Evolutionary conservation across 2,797 vertebrate genomes (phyloP).

Genomic region (Gadopsis marmoratus): DNA sequence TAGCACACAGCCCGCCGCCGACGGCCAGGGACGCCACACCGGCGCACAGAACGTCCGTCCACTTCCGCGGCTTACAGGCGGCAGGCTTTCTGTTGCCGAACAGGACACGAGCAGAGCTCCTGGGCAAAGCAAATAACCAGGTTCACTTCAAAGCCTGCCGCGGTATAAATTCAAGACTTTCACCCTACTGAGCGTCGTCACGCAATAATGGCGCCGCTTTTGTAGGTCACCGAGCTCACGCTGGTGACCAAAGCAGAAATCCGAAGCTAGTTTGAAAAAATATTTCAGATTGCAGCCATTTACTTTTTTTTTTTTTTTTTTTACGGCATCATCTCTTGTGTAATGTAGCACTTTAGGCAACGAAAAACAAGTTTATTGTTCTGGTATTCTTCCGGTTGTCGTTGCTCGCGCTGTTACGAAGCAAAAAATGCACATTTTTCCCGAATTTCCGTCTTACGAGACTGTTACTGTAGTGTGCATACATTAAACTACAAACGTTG

Average conservation of each 20-base stretch:
- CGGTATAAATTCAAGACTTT: background rate
- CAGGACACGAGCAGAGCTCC: conserved; percentile 67
- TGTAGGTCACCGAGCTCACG: background rate
- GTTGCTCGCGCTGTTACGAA: background rate
- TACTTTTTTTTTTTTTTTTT: background rate
- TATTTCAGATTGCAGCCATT: background rate
- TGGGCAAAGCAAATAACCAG: conserved; percentile 21
- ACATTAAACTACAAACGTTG: fast-evolving
- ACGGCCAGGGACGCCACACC: conserved; percentile 63
- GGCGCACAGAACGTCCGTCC: conserved; percentile 47
- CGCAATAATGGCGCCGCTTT: no score
- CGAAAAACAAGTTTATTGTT: background rate
- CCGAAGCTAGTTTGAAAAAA: background rate
- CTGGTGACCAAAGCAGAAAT: no score
- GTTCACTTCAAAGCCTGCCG: background rate
- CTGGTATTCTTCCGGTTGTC: conserved; percentile 26
- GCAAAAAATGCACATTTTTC: background rate
- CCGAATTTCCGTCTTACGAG: fast-evolving
- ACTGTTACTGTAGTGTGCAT: fast-evolving
- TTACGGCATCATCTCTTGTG: background rate
- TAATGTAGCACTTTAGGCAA: no score
- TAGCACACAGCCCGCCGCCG: conserved; percentile 76
- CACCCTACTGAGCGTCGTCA: no score
- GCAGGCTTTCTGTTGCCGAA: conserved; percentile 46
- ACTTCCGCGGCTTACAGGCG: conserved; percentile 45